These are phyloP conservation scores for Macrosiphum euphorbiae DNA, from an alignment of 2,888 invertebrate species.

Conservation along the genomic window DNA sequence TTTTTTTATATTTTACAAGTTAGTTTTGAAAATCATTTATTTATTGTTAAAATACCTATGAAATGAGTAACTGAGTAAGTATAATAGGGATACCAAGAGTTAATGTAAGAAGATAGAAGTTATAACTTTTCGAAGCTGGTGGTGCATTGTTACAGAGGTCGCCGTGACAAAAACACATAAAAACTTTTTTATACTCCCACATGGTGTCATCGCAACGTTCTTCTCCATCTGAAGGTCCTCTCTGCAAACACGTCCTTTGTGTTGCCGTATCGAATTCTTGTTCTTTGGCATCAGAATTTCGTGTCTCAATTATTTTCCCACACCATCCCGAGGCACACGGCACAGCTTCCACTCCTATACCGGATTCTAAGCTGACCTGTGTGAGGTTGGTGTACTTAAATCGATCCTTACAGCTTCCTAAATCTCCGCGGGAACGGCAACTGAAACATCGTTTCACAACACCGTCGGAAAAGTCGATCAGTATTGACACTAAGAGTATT, in stretches of 20 bases:
- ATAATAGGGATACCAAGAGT: neutral
- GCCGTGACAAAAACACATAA: conserved; percentile 92
- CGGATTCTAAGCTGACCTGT: conserved; percentile 78
- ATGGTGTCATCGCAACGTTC: conserved; percentile 90
- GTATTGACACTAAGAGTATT: neutral
- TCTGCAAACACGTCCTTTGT: conserved; percentile 87
- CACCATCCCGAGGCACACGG: conserved; percentile 95
- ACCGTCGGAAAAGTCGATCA: conserved; percentile 71
- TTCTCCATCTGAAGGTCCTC: conserved; percentile 89
- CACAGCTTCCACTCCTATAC: conserved; percentile 80
- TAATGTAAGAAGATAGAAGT: neutral
- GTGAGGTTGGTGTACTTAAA: conserved; percentile 83
- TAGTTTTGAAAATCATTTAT: neutral
- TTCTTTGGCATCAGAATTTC: conserved; percentile 81
- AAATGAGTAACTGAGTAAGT: neutral
- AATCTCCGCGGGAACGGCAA: conserved; percentile 88
- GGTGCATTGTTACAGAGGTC: conserved; percentile 83
- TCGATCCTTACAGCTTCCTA: conserved; percentile 90
- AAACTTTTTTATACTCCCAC: conserved; percentile 85
- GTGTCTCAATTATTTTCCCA: conserved; percentile 86
- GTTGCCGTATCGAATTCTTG: conserved; percentile 76
- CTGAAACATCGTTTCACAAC: conserved; percentile 82
- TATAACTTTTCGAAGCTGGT: conserved; percentile 66
- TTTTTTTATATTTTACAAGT: neutral
- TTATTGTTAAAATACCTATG: neutral